Evolutionary conservation across 2,888 invertebrate species (phyloP).

Genomic region (Neoascia interrupta): DNA sequence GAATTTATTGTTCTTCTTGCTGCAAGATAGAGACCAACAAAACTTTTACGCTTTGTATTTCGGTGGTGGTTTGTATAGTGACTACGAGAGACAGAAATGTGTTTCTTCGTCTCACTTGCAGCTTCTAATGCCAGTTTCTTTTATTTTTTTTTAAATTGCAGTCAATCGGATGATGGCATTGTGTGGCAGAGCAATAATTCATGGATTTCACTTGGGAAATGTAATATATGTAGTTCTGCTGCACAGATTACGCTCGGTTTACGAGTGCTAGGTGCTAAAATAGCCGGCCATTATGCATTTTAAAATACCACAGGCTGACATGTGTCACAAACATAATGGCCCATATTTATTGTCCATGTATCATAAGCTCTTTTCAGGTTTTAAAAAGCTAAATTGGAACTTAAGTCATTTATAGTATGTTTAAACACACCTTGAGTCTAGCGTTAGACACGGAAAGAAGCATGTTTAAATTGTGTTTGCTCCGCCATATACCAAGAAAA

Average conservation of each 20-base stretch:
- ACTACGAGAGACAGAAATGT: slow-evolving; percentile 27
- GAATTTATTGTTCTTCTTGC: slow-evolving; percentile 52
- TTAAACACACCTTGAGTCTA: too few relatives aligned
- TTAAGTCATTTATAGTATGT: too few relatives aligned
- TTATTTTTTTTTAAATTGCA: slow-evolving; percentile 47
- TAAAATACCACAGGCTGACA: slow-evolving; percentile 54
- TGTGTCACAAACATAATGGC: neutral
- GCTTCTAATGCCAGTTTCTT: neutral
- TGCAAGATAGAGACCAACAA: slow-evolving; percentile 18
- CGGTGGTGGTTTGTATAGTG: slow-evolving; percentile 12
- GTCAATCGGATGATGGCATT: slow-evolving; percentile 66
- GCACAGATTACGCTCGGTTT: slow-evolving; percentile 52
- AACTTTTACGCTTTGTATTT: slow-evolving; percentile 63
- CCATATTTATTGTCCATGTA: too few relatives aligned
- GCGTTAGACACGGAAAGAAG: too few relatives aligned
- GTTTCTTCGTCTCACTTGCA: neutral
- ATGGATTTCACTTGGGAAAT: slow-evolving; percentile 37
- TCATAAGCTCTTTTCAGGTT: too few relatives aligned
- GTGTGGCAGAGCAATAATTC: slow-evolving; percentile 62
- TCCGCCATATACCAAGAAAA: too few relatives aligned
- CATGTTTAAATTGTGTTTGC: too few relatives aligned
- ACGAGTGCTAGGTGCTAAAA: slow-evolving; percentile 25
- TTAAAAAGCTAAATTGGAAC: too few relatives aligned
- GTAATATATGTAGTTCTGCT: slow-evolving; percentile 22
- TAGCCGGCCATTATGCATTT: slow-evolving; percentile 1